A percentile compares a stretch with the other conserved stretches of the same genome.
Evolutionary conservation across 2,797 vertebrate species (phyloP).

Genomic region (Euthynnus affinis): DNA sequence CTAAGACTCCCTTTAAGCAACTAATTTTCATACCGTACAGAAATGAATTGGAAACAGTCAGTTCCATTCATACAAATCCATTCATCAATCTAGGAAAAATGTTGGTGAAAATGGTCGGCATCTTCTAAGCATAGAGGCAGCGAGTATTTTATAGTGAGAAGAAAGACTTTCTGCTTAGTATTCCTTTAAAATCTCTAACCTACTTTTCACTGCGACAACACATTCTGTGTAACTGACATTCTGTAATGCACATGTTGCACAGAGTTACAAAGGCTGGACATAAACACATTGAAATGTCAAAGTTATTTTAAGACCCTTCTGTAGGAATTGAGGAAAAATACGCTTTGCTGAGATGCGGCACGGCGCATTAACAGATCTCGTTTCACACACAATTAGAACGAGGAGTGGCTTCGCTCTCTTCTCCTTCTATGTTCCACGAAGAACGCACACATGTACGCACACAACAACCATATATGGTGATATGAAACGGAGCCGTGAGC

Average conservation of each 20-base stretch:
- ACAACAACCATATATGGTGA: neutral
- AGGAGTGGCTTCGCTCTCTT: slow-evolving; percentile 20
- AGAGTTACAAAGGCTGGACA: neutral
- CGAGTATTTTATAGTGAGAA: no score
- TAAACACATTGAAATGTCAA: slow-evolving; percentile 10
- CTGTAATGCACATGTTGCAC: neutral
- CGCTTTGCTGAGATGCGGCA: neutral
- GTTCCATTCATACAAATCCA: neutral
- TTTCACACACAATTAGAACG: slow-evolving; percentile 63
- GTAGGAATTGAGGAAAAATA: neutral
- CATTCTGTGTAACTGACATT: no score
- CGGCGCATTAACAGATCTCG: slow-evolving; percentile 27
- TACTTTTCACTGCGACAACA: neutral
- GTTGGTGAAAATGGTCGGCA: neutral
- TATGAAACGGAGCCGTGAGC: neutral
- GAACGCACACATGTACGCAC: neutral
- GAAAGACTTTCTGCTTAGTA: neutral
- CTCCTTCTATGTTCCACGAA: slow-evolving; percentile 15
- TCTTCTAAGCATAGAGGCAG: neutral
- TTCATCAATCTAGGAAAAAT: neutral
- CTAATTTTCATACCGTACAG: no score
- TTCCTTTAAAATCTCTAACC: neutral
- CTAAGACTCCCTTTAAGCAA: no score
- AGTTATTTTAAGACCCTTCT: slow-evolving; percentile 14
- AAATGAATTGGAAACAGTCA: no score